Base-by-base conservation (phyloP, 1,140 invertebrate genomes). In the Drosophila ironensis region DNA sequence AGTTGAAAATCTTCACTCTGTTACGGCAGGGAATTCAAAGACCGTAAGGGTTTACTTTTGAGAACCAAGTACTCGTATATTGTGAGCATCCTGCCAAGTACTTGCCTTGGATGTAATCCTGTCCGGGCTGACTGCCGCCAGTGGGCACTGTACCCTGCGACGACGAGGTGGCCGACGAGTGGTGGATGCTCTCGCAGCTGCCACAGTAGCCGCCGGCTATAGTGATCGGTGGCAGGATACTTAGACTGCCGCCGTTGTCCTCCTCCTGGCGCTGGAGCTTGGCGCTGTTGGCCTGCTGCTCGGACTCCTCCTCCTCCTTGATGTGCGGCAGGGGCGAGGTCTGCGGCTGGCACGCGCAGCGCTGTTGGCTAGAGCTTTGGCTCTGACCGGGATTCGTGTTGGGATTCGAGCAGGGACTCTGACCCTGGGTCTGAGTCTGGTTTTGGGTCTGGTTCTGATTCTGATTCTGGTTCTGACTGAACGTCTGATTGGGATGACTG, bases 221-320 rank as follows among this genome's bases (percentile, higher is more conserved):
- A 70, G 73, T 82, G 46, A 77, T 90, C 60, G 74, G 70, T 16
- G 64, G 78, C 20, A 61, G 24, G n/a, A n/a, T n/a, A n/a, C n/a
- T n/a, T n/a, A n/a, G n/a, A n/a, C n/a, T n/a, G n/a, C n/a, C n/a
- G n/a, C n/a, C n/a, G 17, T 19, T 16, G 12, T 50, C 27, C 30
- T 80, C 40, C 22, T 47, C 22, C 14, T 69, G 48, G 4, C 16
- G 41, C n/a, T 71, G 46, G 11, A 35, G 12, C 75, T 90, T 89
- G 82, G 90, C 89, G 30, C 30, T 12, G 90, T 88, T 91, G 90
- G 64, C 91, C 60, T 92, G 91, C 60, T 92, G 91, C 44, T 93
- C 92, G 41, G 92, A 91, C 77, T 92, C 92, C 69, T 91, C 90
- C 66, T 93, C 92, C 73, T 93, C 92, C 72, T 93, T 92, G 47